Evolutionary conservation across 2,113 vertebrate genomes (phyloP), one percentile per base, ranked within the genome.

Genomic region (Deroptyus accipitrinus): DNA sequence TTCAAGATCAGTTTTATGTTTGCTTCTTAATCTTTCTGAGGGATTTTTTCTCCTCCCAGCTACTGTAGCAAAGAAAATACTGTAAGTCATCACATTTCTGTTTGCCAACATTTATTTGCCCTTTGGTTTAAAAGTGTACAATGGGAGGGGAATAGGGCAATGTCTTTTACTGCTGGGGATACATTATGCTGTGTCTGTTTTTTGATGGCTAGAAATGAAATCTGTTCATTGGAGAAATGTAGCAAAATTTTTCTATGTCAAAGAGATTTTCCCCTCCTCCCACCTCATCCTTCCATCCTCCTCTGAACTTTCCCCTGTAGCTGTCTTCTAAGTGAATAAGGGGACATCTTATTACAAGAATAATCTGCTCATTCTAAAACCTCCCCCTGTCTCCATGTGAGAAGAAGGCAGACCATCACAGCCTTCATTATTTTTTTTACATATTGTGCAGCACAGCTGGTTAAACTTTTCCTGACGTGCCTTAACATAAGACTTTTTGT

Each of bases 1-100:
- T 98, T 98, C 95, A 96, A 98, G 96, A 96, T 87, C 96, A 96
- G 95, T 97, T 98, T 97, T 97, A 95, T 97, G 97, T 97, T 97
- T 97, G 92, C 96, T 96, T 93, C 97, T 97, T 97, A 97, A 97
- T 98, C 96, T 98, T 98, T 97, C 96, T 69, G 49, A 52, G 83
- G 86, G 95, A 95, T 72, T 96, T 96, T 92, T 96, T 91, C 88
- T 96, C 95, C 96, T 96, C 59, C 87, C 82, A 91, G 97, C 96
- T 97, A 96, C 97, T 95, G 83, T 94, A 95, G 96, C 73, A 97
- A 97, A 97, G 94, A 94, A 97, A 98, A 97, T 97, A 97, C 95
- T 95, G 92, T 96, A 97, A 98, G 96, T 97, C 97, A 97, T 97
- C 95, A 95, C 94, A 95, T 98, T 97, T 96, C 96, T 96, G 95